A percentile compares a stretch with the other conserved stretches of the same genome.
phyloP scores from a whole-genome alignment of 2,888 invertebrate species.

The Pachycephus smyrnensis region DNA sequence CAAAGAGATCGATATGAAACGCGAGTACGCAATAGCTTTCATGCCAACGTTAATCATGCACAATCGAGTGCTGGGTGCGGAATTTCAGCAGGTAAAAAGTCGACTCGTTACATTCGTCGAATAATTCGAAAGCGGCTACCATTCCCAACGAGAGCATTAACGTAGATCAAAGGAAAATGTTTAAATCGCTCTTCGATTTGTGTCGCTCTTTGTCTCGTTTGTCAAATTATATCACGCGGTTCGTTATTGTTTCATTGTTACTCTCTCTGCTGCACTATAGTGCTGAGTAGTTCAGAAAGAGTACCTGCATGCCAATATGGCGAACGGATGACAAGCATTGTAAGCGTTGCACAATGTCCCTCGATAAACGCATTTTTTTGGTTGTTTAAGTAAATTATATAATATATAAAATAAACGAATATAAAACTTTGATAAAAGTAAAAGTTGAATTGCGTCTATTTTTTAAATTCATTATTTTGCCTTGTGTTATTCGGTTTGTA shows the following conservation, averaged over 20 bases:
- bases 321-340: neutral
- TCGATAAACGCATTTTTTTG: neutral
- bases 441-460: too few relatives aligned
- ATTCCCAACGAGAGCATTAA: neutral
- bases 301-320: neutral
- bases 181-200: slow-evolving; percentile 4
- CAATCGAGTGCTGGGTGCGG: slow-evolving; percentile 15
- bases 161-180: slow-evolving; percentile 2
- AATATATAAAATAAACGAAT: neutral
- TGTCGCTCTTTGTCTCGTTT: slow-evolving; percentile 1
- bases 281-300: neutral
- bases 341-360: neutral
- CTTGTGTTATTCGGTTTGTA: too few relatives aligned
- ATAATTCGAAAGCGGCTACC: neutral
- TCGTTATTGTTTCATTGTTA: neutral
- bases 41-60: slow-evolving; percentile 3
- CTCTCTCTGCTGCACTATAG: neutral
- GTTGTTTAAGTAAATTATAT: neutral
- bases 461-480: too few relatives aligned
- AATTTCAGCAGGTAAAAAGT: slow-evolving; percentile 17
- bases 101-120: slow-evolving; percentile 18
- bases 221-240: neutral
- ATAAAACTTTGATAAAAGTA: too few relatives aligned
- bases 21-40: neutral
- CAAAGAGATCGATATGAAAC: neutral